phyloP scores from a whole-genome alignment of 2,888 invertebrate species.

The Aspidapion aeneum region DNA sequence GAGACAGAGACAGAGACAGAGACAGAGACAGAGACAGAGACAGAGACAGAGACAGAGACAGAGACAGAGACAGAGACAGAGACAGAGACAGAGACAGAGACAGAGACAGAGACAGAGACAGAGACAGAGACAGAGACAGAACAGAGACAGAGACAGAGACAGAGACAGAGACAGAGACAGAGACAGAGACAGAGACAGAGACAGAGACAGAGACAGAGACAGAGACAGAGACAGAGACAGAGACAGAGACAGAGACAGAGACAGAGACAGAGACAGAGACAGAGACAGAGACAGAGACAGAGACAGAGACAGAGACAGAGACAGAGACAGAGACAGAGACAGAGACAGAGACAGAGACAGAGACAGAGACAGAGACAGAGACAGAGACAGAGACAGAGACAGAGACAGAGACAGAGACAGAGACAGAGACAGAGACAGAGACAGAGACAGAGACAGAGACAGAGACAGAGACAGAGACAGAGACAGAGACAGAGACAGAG shows the following conservation, averaged over 20 bases:
- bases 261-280: slow-evolving; percentile 9
- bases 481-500: slow-evolving; percentile 7
- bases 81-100: slow-evolving; percentile 13
- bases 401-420: slow-evolving; percentile 6
- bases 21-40: slow-evolving; percentile 7
- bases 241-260: slow-evolving; percentile 10
- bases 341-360: slow-evolving; percentile 11
- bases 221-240: slow-evolving; percentile 10
- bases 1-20: slow-evolving; percentile 11
- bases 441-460: slow-evolving; percentile 7
- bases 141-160: slow-evolving; percentile 9
- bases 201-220: slow-evolving; percentile 10
- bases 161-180: slow-evolving; percentile 10
- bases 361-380: slow-evolving; percentile 7
- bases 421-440: slow-evolving; percentile 7
- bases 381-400: slow-evolving; percentile 5
- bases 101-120: slow-evolving; percentile 11
- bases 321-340: slow-evolving; percentile 11
- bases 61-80: slow-evolving; percentile 11
- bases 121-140: slow-evolving; percentile 12
- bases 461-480: slow-evolving; percentile 6
- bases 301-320: slow-evolving; percentile 11
- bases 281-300: slow-evolving; percentile 9
- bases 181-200: slow-evolving; percentile 11
- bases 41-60: slow-evolving; percentile 9